These are phyloP conservation scores for Geothlypis trichas DNA, from an alignment of 2,113 vertebrate genomes.

Conservation along the genomic window DNA sequence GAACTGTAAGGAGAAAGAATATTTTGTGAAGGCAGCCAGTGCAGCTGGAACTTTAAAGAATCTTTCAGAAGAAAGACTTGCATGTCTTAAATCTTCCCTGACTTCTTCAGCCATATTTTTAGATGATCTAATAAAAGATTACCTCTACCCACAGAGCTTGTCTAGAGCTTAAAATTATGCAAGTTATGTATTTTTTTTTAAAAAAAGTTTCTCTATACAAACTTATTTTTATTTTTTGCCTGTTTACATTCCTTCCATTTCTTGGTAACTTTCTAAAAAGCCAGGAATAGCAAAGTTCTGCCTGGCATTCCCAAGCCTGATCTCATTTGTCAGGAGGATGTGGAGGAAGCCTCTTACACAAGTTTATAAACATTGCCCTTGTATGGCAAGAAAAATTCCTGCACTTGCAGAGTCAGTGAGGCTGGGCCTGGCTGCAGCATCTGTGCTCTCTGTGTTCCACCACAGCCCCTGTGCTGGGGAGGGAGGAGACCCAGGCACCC, in stretches of 20 bases:
- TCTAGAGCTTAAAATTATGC: conserved; percentile 34
- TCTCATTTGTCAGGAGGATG: background rate
- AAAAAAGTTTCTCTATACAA: background rate
- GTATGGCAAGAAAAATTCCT: background rate
- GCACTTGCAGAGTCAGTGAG: background rate
- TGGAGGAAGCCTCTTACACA: background rate
- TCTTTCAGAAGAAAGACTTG: background rate
- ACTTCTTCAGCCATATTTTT: conserved; percentile 25
- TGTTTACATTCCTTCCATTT: conserved; percentile 24
- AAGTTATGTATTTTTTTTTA: background rate
- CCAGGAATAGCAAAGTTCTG: conserved; percentile 19
- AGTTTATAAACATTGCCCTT: background rate
- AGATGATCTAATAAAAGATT: conserved; percentile 52
- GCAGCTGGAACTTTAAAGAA: background rate
- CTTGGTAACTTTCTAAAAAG: background rate
- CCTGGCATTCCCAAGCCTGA: background rate
- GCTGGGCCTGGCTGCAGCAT: background rate
- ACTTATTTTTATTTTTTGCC: background rate
- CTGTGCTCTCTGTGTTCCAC: background rate
- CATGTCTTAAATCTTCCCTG: background rate
- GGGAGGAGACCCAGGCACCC: background rate
- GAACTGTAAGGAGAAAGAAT: background rate
- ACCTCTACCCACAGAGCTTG: conserved; percentile 44
- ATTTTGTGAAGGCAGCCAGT: background rate
- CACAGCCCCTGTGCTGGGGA: background rate